Conservation (phyloP, 2,797 vertebrate genomes). For the Malacoraja senta region DNA sequence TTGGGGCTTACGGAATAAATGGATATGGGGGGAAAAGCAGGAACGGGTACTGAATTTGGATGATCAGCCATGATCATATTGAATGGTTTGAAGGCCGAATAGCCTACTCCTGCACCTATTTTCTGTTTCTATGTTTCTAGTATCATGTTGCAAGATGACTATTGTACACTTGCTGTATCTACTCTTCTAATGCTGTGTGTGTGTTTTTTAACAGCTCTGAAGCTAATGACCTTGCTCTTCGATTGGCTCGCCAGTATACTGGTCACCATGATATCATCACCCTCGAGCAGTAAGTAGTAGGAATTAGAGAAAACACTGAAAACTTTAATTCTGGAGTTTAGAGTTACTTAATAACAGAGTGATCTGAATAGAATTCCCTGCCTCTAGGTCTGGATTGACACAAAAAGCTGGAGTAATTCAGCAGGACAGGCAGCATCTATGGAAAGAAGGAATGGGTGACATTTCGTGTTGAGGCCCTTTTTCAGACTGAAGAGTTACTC, state of each 20-base stretch:
- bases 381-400: too few relatives aligned
- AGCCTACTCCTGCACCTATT: too few relatives aligned
- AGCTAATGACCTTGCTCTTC: constrained; percentile 92
- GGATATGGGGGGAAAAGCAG: too few relatives aligned
- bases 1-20: too few relatives aligned
- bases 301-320: not conserved
- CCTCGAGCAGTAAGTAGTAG: constrained; percentile 79
- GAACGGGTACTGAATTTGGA: too few relatives aligned
- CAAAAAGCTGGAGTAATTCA: too few relatives aligned
- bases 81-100: too few relatives aligned
- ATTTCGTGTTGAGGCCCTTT: too few relatives aligned
- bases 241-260: constrained; percentile 76
- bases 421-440: too few relatives aligned
- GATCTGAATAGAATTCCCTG: not conserved
- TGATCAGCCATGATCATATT: too few relatives aligned
- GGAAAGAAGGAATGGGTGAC: too few relatives aligned
- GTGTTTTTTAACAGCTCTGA: constrained; percentile 70
- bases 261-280: constrained; percentile 87
- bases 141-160: not conserved
- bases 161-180: not conserved
- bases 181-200: not conserved
- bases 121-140: not conserved
- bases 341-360: not conserved
- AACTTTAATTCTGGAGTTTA: not conserved
- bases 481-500: too few relatives aligned